These are phyloP conservation scores for Teinopalpus imperialis DNA, from an alignment of 2,888 invertebrate genomes.

Conservation along the genomic window DNA sequence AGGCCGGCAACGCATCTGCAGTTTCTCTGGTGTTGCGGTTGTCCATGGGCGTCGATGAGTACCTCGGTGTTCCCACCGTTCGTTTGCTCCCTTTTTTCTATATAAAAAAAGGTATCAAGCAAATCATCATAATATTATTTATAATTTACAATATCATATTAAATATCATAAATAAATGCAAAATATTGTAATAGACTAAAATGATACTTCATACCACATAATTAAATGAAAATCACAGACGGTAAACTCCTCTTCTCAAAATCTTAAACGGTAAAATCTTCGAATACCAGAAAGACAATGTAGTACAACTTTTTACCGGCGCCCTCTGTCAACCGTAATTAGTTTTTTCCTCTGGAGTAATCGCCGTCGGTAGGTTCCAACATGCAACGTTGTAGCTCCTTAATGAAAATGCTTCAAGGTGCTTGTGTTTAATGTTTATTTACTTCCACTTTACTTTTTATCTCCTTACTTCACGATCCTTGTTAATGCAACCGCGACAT, in stretches of 20 bases:
- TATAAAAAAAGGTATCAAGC: too few relatives aligned
- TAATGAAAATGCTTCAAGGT: constrained; percentile 77
- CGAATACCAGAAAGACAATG: constrained; percentile 35
- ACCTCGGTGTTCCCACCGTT: too few relatives aligned
- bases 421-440: constrained; percentile 73
- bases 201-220: too few relatives aligned
- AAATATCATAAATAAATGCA: too few relatives aligned
- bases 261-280: constrained; percentile 38
- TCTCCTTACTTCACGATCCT: constrained; percentile 48
- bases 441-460: constrained; percentile 70
- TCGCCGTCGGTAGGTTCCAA: constrained; percentile 59
- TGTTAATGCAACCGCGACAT: constrained; percentile 43
- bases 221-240: constrained; percentile 52
- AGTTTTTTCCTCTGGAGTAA: constrained; percentile 69
- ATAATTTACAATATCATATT: too few relatives aligned
- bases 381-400: constrained; percentile 71
- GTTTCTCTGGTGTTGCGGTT: too few relatives aligned
- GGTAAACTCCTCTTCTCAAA: constrained; percentile 1
- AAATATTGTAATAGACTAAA: too few relatives aligned
- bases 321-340: constrained; percentile 65
- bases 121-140: too few relatives aligned
- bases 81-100: too few relatives aligned
- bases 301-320: constrained; percentile 39
- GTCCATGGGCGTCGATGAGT: too few relatives aligned
- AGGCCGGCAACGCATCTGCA: too few relatives aligned